Evolutionary conservation across 2,797 vertebrate species (phyloP).

Genomic region (Coilia nasus): DNA sequence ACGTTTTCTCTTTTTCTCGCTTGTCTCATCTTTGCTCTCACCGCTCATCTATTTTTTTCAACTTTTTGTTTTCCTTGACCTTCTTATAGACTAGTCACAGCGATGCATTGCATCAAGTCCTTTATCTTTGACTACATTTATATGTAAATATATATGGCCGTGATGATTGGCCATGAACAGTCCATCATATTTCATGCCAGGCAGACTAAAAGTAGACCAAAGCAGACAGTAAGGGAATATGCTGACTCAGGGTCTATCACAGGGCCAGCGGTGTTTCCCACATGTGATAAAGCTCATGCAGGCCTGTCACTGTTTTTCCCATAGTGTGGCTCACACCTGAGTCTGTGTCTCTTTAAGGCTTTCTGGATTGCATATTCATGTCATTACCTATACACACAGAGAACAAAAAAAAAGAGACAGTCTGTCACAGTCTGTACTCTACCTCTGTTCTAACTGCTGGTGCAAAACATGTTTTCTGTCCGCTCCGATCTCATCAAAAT

Average conservation of each 20-base stretch:
- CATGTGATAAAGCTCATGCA: background rate
- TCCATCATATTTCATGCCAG: slow-evolving; percentile 13
- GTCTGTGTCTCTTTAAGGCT: background rate
- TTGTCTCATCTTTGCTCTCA: background rate
- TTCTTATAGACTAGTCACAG: background rate
- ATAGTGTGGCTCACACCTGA: background rate
- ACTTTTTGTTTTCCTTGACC: no score
- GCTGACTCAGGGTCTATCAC: slow-evolving; percentile 44
- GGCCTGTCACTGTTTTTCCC: background rate
- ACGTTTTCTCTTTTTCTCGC: background rate
- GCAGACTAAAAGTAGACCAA: slow-evolving; percentile 22
- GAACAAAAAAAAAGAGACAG: background rate
- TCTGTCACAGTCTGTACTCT: background rate
- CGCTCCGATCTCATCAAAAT: background rate
- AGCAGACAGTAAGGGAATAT: slow-evolving; percentile 26
- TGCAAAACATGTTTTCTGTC: background rate
- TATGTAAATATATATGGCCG: no score
- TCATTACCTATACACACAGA: background rate
- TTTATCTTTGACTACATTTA: background rate
- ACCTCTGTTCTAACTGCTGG: background rate
- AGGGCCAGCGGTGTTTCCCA: background rate
- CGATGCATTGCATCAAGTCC: background rate
- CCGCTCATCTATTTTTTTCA: no score
- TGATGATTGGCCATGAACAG: background rate
- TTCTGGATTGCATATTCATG: background rate